Conservation (phyloP, 2,888 invertebrate species). For the Leptopilina syphax region DNA sequence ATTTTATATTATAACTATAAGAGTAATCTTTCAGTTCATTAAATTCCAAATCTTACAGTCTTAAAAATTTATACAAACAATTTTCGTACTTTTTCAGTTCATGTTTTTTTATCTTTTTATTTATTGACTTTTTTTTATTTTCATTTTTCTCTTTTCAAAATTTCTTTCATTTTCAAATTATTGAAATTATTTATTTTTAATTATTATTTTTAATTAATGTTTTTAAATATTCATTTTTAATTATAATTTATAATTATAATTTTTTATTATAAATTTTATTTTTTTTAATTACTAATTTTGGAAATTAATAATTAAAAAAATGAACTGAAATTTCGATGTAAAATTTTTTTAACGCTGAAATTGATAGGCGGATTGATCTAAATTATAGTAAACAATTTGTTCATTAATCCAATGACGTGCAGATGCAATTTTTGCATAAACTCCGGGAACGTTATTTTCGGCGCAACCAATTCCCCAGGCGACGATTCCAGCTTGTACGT, state of each 20-base stretch:
- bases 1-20: background rate
- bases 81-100: background rate
- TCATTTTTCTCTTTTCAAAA: background rate
- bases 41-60: background rate
- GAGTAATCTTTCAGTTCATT: background rate
- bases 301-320: background rate
- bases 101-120: too few species aligned
- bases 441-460: slow-evolving; percentile 81
- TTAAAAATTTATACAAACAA: background rate
- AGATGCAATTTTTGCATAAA: slow-evolving; percentile 83
- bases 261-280: too few species aligned
- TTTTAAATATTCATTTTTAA: too few species aligned
- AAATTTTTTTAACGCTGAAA: slow-evolving; percentile 42
- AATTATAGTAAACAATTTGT: slow-evolving; percentile 77
- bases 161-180: background rate
- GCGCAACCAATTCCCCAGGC: slow-evolving; percentile 92
- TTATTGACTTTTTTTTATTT: background rate
- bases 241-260: too few species aligned
- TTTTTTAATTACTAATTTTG: background rate
- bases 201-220: too few species aligned
- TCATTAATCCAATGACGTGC: slow-evolving; percentile 85
- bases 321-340: background rate
- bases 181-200: background rate
- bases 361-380: slow-evolving; percentile 75
- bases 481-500: slow-evolving; percentile 83